Percentiles rank a stretch among this genome's conserved stretches.
phyloP scores from a whole-genome alignment of 35 echinoderm and acorn worm genomes.

The Lytechinus variegatus region DNA sequence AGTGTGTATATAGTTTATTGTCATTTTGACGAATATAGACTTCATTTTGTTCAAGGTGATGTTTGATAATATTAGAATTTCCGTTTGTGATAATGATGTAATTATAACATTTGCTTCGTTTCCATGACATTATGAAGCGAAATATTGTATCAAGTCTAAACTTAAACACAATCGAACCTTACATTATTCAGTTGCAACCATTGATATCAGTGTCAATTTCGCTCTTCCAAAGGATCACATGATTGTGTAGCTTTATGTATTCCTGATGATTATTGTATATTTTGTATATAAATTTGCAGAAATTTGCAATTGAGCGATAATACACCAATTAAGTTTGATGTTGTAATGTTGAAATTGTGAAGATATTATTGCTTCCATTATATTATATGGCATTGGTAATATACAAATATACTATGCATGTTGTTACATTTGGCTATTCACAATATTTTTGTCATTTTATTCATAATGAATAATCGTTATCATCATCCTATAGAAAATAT shows the following conservation, averaged over 20 bases:
- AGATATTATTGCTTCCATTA: background rate
- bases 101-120: background rate
- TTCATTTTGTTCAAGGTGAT: background rate
- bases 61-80: background rate
- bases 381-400: background rate
- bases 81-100: background rate
- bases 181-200: background rate
- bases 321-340: background rate
- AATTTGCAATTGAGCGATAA: background rate
- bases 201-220: background rate
- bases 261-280: background rate
- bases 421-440: background rate
- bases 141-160: background rate
- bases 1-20: background rate
- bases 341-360: background rate
- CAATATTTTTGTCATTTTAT: background rate
- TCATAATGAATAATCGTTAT: background rate
- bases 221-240: background rate
- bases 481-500: background rate
- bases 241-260: background rate
- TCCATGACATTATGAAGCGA: background rate
- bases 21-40: background rate
- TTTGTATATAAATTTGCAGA: background rate
- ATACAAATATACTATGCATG: background rate
- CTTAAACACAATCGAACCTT: background rate